A percentile compares a stretch with the other conserved stretches of the same genome.
These are phyloP conservation scores for Zaprionus inermis DNA, from an alignment of 1,140 invertebrate species.

Conservation along the genomic window DNA sequence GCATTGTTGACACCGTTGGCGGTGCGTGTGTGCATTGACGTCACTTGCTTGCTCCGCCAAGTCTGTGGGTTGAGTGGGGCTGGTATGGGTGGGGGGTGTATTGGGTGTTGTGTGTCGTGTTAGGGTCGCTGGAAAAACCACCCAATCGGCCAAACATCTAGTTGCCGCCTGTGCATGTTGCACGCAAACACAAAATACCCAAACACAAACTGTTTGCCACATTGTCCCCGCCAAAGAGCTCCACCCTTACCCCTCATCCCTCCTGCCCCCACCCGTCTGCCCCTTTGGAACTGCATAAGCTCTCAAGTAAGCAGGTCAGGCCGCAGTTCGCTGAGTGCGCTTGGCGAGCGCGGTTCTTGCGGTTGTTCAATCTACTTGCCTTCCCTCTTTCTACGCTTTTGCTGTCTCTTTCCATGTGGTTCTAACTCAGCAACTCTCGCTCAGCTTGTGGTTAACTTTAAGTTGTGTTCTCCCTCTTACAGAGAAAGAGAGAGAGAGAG, in stretches of 20 bases:
- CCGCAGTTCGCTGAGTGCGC: conserved; percentile 61
- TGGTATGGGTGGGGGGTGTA: neutral
- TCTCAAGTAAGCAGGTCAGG: conserved; percentile 78
- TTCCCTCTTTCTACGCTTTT: neutral
- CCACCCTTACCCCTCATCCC: neutral
- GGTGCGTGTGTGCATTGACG: conserved; percentile 74
- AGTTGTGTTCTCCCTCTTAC: conserved; percentile 32
- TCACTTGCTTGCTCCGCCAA: conserved; percentile 32
- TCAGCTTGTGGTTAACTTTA: conserved; percentile 63
- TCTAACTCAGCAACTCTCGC: conserved; percentile 45
- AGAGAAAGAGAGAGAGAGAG: neutral
- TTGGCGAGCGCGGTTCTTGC: conserved; percentile 71
- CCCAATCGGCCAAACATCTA: conserved; percentile 10
- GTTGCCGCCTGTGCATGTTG: conserved; percentile 62
- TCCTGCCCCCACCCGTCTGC: neutral
- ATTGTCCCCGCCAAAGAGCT: conserved; percentile 28
- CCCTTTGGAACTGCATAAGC: conserved; percentile 26
- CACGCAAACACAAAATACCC: conserved; percentile 64
- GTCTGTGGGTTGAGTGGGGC: neutral
- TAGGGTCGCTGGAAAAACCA: conserved; percentile 11
- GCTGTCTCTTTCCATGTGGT: neutral
- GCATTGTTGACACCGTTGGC: conserved; percentile 60
- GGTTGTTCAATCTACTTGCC: conserved; percentile 46
- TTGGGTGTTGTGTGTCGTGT: neutral
- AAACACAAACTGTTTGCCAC: conserved; percentile 54